phyloP scores from a whole-genome alignment of 2,113 vertebrate species.

The Dolichallabes microphthalmus region DNA sequence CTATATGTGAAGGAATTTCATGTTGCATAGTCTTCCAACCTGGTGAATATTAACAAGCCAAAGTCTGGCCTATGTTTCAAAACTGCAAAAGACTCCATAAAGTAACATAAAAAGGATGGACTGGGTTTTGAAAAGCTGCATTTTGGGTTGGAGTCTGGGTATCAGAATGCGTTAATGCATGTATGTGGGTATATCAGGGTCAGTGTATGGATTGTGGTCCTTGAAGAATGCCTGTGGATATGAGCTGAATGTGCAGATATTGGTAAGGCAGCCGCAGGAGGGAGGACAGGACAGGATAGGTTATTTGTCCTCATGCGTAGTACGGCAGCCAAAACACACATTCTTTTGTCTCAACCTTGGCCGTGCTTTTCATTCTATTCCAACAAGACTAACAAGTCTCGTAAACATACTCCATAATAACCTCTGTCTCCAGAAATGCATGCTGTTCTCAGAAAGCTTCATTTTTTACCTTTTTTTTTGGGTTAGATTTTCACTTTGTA shows the following conservation, averaged over 20 bases:
- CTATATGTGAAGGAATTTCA: neutral
- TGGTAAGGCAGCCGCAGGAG: conserved; percentile 41
- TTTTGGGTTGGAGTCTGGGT: neutral
- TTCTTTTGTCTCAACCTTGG: conserved; percentile 73
- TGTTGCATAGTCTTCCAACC: neutral
- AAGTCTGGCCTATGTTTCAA: neutral
- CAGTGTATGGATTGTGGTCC: conserved; percentile 21
- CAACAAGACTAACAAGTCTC: conserved; percentile 55
- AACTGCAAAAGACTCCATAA: neutral
- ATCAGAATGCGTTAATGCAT: conserved; percentile 12
- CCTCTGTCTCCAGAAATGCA: neutral
- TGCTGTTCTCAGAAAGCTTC: neutral
- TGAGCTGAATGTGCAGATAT: conserved; percentile 43
- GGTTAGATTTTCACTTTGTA: too few relatives aligned
- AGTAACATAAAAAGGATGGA: neutral
- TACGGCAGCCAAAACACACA: conserved; percentile 71
- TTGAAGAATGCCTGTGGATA: conserved; percentile 41
- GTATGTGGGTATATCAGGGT: neutral
- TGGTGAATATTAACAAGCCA: neutral
- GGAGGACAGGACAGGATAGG: conserved; percentile 61
- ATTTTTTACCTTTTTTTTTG: neutral
- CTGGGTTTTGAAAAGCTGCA: neutral
- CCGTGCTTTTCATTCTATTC: conserved; percentile 64
- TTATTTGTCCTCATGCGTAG: conserved; percentile 63
- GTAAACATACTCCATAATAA: conserved; percentile 15